Percentiles rank a stretch among this genome's conserved stretches.
Evolutionary conservation across 2,888 invertebrate genomes (phyloP).

Genomic region (Eupsilia transversa): DNA sequence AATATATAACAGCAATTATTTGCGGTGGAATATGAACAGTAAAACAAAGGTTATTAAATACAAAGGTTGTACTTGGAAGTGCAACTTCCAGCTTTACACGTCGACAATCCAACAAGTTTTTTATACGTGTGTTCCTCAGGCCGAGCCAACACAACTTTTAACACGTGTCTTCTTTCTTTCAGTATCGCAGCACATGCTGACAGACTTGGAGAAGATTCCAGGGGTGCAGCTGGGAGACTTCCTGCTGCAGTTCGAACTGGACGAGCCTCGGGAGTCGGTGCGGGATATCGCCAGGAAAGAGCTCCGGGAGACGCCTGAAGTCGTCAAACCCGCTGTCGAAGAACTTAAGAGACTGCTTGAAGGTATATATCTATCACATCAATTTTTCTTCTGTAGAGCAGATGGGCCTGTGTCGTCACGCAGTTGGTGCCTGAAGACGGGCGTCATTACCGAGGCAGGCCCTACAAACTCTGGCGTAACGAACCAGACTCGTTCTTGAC

Average conservation of each 20-base stretch:
- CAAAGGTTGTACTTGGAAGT: too few relatives aligned
- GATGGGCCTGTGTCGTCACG: background rate
- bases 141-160: background rate
- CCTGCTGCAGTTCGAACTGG: slow-evolving; percentile 93
- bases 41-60: slow-evolving; percentile 3
- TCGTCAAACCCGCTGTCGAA: slow-evolving; percentile 89
- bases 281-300: slow-evolving; percentile 92
- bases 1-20: slow-evolving; percentile 5
- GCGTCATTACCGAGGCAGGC: background rate
- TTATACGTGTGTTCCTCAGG: background rate
- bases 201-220: slow-evolving; percentile 92
- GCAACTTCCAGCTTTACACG: background rate
- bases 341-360: slow-evolving; percentile 91
- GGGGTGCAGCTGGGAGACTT: slow-evolving; percentile 92
- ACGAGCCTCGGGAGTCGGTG: slow-evolving; percentile 91
- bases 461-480: background rate
- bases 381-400: background rate
- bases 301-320: slow-evolving; percentile 92
- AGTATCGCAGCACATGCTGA: slow-evolving; percentile 94
- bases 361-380: slow-evolving; percentile 70
- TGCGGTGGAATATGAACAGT: background rate
- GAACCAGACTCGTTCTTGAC: background rate
- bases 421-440: background rate
- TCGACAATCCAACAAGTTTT: background rate
- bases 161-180: slow-evolving; percentile 70